Conservation (phyloP, 2,113 vertebrate species). For the Dasyornis broadbenti region DNA sequence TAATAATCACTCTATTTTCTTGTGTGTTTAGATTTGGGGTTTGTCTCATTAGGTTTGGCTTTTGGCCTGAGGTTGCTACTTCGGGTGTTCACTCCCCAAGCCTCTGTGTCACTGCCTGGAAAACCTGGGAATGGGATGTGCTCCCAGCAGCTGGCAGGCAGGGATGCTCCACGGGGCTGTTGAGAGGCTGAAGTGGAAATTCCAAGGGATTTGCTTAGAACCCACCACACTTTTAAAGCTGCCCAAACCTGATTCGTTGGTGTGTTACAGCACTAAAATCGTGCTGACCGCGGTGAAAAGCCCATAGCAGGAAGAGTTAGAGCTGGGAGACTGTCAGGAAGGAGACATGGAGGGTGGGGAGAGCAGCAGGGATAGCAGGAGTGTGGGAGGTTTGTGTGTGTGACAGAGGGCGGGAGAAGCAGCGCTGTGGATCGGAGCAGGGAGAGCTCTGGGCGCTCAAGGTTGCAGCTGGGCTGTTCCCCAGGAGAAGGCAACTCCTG, state of each 20-base stretch:
- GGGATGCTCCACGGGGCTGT: background rate
- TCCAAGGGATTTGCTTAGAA: background rate
- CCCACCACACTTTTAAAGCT: background rate
- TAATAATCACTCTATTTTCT: background rate
- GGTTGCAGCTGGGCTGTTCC: background rate
- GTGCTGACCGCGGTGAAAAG: background rate
- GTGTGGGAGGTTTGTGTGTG: background rate
- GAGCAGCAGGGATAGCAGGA: background rate
- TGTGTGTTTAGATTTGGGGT: background rate
- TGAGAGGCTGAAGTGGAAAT: background rate
- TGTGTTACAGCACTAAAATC: background rate
- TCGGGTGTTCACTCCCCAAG: background rate
- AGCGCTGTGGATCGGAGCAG: rapidly evolving
- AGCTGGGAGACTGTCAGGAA: background rate
- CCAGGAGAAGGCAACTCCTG: background rate
- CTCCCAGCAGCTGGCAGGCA: background rate
- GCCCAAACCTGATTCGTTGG: rapidly evolving
- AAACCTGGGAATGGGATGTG: background rate
- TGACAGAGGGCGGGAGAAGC: background rate
- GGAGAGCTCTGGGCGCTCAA: background rate
- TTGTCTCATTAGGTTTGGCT: rapidly evolving
- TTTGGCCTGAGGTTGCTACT: background rate
- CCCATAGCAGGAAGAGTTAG: background rate
- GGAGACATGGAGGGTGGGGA: background rate
- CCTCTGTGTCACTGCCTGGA: background rate